phyloP scores from a whole-genome alignment of 2,888 invertebrate species.

The Lissonota sp. region DNA sequence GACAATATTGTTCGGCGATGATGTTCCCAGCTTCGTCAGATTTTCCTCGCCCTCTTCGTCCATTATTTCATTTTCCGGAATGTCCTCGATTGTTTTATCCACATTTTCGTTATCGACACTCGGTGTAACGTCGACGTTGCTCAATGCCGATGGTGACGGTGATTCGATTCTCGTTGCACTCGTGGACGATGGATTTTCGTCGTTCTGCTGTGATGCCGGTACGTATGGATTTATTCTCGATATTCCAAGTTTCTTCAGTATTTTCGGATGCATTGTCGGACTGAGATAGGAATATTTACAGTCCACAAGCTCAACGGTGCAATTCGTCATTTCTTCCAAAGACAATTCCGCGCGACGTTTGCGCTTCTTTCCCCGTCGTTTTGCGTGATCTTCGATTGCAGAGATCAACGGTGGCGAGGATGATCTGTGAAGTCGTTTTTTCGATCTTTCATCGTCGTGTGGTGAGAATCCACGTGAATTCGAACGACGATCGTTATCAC shows the following conservation, averaged over 20 bases:
- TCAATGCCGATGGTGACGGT: constrained; percentile 17
- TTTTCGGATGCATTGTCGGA: constrained; percentile 65
- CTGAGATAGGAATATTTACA: constrained; percentile 74
- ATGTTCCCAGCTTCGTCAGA: constrained; percentile 25
- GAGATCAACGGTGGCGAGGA: constrained; percentile 43
- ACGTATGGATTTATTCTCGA: constrained; percentile 69
- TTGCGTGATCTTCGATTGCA: not conserved
- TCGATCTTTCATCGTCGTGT: constrained; percentile 44
- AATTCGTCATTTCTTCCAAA: constrained; percentile 74
- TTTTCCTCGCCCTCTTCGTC: not conserved
- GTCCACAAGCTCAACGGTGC: constrained; percentile 77
- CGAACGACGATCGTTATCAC: constrained; percentile 40
- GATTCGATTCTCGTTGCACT: constrained; percentile 14
- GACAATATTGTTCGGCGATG: constrained; percentile 26
- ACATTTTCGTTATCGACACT: not conserved
- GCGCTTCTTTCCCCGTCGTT: constrained; percentile 42
- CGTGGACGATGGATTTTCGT: not conserved
- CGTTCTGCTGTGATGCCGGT: not conserved
- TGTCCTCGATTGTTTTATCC: not conserved
- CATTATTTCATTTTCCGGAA: not conserved
- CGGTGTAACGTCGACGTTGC: not conserved
- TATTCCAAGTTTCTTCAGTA: constrained; percentile 73
- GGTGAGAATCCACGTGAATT: constrained; percentile 56
- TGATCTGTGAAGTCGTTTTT: constrained; percentile 35
- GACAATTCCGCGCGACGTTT: constrained; percentile 56